Evolutionary conservation across 2,888 invertebrate genomes (phyloP).

Genomic region (Rosalia funebris): DNA sequence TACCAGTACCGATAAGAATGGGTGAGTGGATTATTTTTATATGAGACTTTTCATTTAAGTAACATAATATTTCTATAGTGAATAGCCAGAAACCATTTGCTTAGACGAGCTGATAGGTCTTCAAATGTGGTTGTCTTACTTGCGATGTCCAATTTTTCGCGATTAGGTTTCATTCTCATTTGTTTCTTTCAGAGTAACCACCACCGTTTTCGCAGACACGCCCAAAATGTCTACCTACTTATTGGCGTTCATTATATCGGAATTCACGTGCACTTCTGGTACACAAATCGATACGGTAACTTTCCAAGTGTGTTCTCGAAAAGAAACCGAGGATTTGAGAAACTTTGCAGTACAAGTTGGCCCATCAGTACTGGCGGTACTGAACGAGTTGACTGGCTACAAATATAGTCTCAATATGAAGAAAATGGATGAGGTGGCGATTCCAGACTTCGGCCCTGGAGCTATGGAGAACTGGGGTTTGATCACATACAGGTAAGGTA

Average conservation of each 20-base stretch:
- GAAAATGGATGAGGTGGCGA: slow-evolving; percentile 86
- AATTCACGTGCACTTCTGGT: slow-evolving; percentile 66
- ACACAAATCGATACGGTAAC: slow-evolving; percentile 6
- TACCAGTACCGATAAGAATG: neutral
- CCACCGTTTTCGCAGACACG: slow-evolving; percentile 58
- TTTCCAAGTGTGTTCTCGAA: slow-evolving; percentile 45
- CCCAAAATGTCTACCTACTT: slow-evolving; percentile 85
- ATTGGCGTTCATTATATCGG: slow-evolving; percentile 84
- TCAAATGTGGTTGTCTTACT: too few species aligned
- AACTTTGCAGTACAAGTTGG: slow-evolving; percentile 40
- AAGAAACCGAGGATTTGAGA: slow-evolving; percentile 32
- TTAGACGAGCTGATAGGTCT: too few species aligned
- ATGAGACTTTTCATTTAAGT: too few species aligned
- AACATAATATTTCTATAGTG: too few species aligned
- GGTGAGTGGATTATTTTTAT: too few species aligned
- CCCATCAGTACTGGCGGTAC: slow-evolving; percentile 35
- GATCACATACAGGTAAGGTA: slow-evolving; percentile 78
- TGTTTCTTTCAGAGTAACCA: slow-evolving; percentile 11
- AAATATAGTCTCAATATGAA: slow-evolving; percentile 65
- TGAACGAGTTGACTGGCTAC: slow-evolving; percentile 45
- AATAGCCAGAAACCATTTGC: too few species aligned
- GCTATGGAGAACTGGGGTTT: slow-evolving; percentile 96
- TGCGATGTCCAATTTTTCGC: too few species aligned
- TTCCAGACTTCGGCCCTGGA: slow-evolving; percentile 84
- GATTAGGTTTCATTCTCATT: too few species aligned